Base-by-base conservation (phyloP, 2,113 vertebrate genomes). In the Condylura cristata region DNA sequence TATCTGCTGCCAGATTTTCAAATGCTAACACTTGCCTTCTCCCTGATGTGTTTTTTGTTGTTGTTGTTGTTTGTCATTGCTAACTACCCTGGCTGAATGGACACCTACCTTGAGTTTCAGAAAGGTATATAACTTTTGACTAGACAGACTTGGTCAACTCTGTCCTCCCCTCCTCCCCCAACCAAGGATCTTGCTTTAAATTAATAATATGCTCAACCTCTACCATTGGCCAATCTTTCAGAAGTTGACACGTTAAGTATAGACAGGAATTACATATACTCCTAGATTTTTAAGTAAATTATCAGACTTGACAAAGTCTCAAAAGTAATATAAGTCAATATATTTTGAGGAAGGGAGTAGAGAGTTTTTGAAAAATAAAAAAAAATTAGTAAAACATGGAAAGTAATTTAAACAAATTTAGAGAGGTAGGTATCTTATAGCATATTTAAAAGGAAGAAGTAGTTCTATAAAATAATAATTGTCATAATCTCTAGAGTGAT, bases 391-490 rank as follows among this genome's bases (percentile, higher is more conserved):
- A 66, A 93, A 53, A 76, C 14, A 1, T n/a, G 17, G 6, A 32
- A 79, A 76, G 3, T 28, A 68, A 81, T 68, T 65, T 61, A 89
- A 71, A 32, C n/a, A 94, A 74, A 83, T 60, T 81, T 86, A 51
- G 8, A 74, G 48, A 89, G 2, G 1, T 76, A 53, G 46, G 14
- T 28, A 68, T 46, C 6, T 46, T 75, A 18, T 18, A 56, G 17
- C 28, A 81, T 58, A 8, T 56, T 91, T 81, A 80, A 18, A 79
- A 95, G 26, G 56, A 76, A 80, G 8, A 82, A 74, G 2, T 60
- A 89, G 22, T 72, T 96, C 53, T 20, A 12, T 48, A 44, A 91
- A 68, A 61, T 91, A 81, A 56, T 83, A 83, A 76, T 51, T 44
- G 16, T 61, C 41, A 17, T 28, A 68, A 79, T 80, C 74, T 71